These are phyloP conservation scores for Gadus macrocephalus DNA, from an alignment of 2,113 vertebrate genomes.

Conservation along the genomic window DNA sequence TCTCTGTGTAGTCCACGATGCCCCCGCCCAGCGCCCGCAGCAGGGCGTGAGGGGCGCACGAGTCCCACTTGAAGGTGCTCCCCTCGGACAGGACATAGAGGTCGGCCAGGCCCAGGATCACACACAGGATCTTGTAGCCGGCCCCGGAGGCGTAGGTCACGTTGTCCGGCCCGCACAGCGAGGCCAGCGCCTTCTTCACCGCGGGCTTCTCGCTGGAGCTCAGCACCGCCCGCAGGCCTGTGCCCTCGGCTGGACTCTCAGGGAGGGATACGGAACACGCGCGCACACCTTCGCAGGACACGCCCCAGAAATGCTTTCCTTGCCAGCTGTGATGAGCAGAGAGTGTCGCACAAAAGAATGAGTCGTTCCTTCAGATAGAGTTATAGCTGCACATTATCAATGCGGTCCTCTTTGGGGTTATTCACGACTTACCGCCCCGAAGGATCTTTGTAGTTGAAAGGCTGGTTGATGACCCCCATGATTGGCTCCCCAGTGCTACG, in stretches of 20 bases:
- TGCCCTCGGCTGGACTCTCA: background rate
- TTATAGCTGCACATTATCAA: no score
- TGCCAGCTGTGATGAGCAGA: conserved; percentile 66
- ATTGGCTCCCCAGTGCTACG: conserved; percentile 70
- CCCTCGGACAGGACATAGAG: conserved; percentile 74
- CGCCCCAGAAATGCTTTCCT: conserved; percentile 75
- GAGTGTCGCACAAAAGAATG: background rate
- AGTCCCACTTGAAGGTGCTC: conserved; percentile 79
- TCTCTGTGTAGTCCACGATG: conserved; percentile 53
- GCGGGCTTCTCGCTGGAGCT: conserved; percentile 70
- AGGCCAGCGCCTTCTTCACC: conserved; percentile 59
- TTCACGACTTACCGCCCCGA: conserved; percentile 49
- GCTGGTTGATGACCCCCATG: conserved; percentile 81
- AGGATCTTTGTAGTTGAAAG: conserved; percentile 69
- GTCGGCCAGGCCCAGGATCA: conserved; percentile 72
- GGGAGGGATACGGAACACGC: conserved; percentile 59
- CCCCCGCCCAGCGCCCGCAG: conserved; percentile 75
- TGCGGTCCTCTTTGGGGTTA: no score
- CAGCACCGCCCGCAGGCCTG: conserved; percentile 63
- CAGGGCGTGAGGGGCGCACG: conserved; percentile 73
- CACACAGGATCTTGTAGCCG: conserved; percentile 77
- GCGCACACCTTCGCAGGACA: conserved; percentile 54
- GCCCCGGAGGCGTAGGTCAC: conserved; percentile 72
- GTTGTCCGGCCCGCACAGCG: conserved; percentile 50
- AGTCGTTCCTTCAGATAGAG: no score